Percentiles rank a stretch among this genome's conserved stretches.
Conservation (phyloP, 2,888 invertebrate species). For the Mactromeris polynyma region DNA sequence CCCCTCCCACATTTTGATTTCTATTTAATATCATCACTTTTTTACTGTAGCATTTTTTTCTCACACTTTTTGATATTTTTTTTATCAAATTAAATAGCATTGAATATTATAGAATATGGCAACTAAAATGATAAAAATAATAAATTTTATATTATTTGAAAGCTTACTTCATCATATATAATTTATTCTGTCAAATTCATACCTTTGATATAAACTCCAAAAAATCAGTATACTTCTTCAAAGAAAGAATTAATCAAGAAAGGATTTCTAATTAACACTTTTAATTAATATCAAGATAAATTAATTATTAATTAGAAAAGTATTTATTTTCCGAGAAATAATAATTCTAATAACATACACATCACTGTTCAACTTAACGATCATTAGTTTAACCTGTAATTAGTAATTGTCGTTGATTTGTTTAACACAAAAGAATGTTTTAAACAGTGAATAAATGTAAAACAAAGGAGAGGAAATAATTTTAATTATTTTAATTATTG, state of each 20-base stretch:
- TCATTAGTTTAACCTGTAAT: background rate
- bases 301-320: too few relatives aligned
- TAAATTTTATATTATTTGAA: background rate
- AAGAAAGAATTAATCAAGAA: background rate
- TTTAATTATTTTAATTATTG: slow-evolving; percentile 69
- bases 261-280: background rate
- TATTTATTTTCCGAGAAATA: background rate
- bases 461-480: slow-evolving; percentile 59
- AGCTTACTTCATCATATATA: background rate
- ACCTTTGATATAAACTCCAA: slow-evolving; percentile 1
- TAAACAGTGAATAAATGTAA: slow-evolving; percentile 21
- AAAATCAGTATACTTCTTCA: background rate
- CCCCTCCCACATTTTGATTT: slow-evolving; percentile 15
- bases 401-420: background rate
- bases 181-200: background rate
- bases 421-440: slow-evolving; percentile 22
- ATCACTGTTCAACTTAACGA: background rate
- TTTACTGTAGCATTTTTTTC: background rate
- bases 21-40: background rate
- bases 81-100: background rate
- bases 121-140: background rate
- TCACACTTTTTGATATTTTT: slow-evolving; percentile 4
- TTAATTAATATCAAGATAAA: background rate
- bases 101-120: background rate
- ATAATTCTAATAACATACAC: background rate